These are phyloP conservation scores for Bembecia ichneumoniformis DNA, from an alignment of 2,888 invertebrate genomes.

Conservation along the genomic window DNA sequence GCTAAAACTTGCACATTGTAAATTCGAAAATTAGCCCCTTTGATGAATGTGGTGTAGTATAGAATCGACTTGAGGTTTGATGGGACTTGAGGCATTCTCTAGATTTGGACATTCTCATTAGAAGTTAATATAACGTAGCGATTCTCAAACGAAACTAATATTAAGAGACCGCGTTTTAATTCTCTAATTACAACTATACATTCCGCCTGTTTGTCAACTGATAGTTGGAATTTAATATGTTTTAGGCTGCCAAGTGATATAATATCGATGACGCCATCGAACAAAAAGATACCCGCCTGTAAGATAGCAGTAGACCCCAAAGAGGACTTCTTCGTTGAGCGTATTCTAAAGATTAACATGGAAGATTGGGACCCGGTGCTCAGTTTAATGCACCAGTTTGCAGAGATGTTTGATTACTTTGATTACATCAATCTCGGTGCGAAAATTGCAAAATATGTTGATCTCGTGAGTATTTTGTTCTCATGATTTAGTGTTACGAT, in stretches of 20 bases:
- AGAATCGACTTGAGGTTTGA: no score
- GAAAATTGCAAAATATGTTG: constrained; percentile 49
- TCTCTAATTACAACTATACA: no score
- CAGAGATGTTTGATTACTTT: constrained; percentile 37
- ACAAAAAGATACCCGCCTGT: constrained; percentile 28
- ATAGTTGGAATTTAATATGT: constrained; percentile 2
- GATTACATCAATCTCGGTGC: constrained; percentile 43
- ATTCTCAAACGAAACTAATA: no score
- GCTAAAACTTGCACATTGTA: no score
- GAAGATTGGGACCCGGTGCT: constrained; percentile 42
- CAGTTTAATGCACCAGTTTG: constrained; percentile 40
- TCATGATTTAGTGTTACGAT: no score
- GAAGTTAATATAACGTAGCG: no score
- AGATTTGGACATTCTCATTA: no score
- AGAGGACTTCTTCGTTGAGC: constrained; percentile 42
- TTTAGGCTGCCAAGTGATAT: constrained; percentile 28
- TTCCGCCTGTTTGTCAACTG: no score
- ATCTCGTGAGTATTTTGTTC: constrained; percentile 33
- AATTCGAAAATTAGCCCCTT: no score
- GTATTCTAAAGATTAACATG: constrained; percentile 27
- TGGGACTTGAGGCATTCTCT: no score
- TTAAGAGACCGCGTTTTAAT: no score
- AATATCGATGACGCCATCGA: constrained; percentile 18
- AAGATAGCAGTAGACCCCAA: constrained; percentile 14
- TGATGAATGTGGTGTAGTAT: no score